Conservation (phyloP, 2,888 invertebrate genomes). For the Synanthedon formicaeformis region DNA sequence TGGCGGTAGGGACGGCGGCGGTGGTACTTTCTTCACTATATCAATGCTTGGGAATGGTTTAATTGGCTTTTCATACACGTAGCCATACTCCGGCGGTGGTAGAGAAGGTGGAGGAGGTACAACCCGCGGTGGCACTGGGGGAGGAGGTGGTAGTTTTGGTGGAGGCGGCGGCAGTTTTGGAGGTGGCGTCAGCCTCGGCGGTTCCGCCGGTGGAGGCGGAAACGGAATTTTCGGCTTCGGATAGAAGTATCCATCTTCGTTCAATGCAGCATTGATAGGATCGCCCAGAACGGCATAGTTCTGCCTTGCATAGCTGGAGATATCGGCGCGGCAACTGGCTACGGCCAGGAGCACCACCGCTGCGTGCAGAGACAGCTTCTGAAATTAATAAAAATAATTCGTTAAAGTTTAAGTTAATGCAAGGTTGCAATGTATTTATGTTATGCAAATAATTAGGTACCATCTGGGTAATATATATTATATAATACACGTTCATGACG, state of each 20-base stretch:
- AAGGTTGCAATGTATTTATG: background rate
- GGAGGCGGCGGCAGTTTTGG: slow-evolving; percentile 3
- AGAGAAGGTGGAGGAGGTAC: slow-evolving; percentile 7
- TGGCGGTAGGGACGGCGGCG: background rate
- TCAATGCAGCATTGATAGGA: slow-evolving; percentile 42
- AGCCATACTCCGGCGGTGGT: slow-evolving; percentile 1
- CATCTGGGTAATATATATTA: background rate
- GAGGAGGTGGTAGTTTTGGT: slow-evolving; percentile 5
- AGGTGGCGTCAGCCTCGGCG: slow-evolving; percentile 6
- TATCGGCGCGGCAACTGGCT: slow-evolving; percentile 39
- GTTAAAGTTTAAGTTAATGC: background rate
- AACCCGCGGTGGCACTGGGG: slow-evolving; percentile 10
- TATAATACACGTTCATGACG: no score
- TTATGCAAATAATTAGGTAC: background rate
- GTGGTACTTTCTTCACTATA: background rate
- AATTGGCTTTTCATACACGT: background rate
- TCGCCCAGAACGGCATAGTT: slow-evolving; percentile 54
- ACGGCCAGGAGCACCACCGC: slow-evolving; percentile 55
- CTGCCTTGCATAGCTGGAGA: slow-evolving; percentile 38
- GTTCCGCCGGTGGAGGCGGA: slow-evolving; percentile 36
- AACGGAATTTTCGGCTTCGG: slow-evolving; percentile 54
- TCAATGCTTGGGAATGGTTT: background rate
- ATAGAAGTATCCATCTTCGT: slow-evolving; percentile 64
- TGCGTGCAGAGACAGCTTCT: slow-evolving; percentile 64
- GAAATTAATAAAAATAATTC: slow-evolving; percentile 19